These are phyloP conservation scores for Stramonita haemastoma DNA, from an alignment of 2,888 invertebrate genomes.

Conservation along the genomic window DNA sequence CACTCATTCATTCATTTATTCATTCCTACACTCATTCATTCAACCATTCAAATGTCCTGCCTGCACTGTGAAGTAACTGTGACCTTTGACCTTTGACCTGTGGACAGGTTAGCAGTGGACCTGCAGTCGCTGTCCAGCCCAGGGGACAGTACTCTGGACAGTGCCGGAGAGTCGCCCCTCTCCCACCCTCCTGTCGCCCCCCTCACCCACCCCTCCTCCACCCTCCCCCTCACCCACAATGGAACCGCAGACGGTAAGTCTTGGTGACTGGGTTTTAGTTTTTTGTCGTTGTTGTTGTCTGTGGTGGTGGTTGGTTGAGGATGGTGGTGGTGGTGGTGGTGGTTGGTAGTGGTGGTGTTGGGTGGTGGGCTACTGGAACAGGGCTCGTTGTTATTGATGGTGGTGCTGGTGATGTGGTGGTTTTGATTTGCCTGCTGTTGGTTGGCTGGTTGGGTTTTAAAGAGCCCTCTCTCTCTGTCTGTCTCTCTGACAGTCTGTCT, in stretches of 20 bases:
- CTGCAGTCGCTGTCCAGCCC: constrained; percentile 45
- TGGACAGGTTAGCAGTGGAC: constrained; percentile 43
- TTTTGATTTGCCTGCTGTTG: no score
- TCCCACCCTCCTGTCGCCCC: constrained; percentile 29
- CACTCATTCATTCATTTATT: no score
- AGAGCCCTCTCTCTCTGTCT: not conserved
- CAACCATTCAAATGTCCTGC: no score
- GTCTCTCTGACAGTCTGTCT: not conserved
- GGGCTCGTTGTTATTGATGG: no score
- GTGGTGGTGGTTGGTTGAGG: not conserved
- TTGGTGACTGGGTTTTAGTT: not conserved
- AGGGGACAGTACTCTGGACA: constrained; percentile 36
- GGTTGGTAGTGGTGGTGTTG: no score
- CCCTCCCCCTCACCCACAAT: constrained; percentile 45
- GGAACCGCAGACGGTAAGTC: constrained; percentile 49
- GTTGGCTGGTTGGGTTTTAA: no score
- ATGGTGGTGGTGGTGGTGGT: not conserved
- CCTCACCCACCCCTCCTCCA: constrained; percentile 37
- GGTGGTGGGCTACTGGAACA: not conserved
- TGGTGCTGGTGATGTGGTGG: no score
- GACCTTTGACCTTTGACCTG: not conserved
- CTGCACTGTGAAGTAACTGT: not conserved
- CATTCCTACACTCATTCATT: no score
- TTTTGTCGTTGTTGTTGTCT: no score
- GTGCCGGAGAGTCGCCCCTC: constrained; percentile 43